Base-by-base conservation (phyloP, 2,888 invertebrate genomes). In the Rhagonycha fulva region DNA sequence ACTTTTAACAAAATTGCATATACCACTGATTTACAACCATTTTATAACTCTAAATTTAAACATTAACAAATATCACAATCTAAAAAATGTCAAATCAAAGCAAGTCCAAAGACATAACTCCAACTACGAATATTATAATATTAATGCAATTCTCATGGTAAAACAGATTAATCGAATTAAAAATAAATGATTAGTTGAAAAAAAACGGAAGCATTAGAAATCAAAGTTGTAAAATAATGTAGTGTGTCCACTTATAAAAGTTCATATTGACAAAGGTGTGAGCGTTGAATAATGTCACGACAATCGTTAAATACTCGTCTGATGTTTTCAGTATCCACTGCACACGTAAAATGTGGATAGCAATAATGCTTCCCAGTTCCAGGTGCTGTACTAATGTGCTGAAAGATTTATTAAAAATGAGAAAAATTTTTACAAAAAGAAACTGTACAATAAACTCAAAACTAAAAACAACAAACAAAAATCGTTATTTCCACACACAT, bases 201-300 rank as follows among this genome's bases (percentile, higher is more conserved):
- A 62, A 19, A 66, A 66, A n/a, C 63, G 63, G 47, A 47, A 47
- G 47, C 26, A 66, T 66, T 66, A 66, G 26, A 66, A 66, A 66
- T 24, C 63, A 26, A 66, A 19, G n/a, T 66, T 47, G 47, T n/a
- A 66, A 66, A 66, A 66, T 66, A 66, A 66, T 23, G 23, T 66
- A 66, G n/a, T 66, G 11, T 62, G 23, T 66, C 63, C 63, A 66
- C 26, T 93, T 96, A 99, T 95, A 99, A 97, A 90, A 99, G 96
- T 93, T 99, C 99, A 92, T 99, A 99, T 92, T 99, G 99, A 87
- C 99, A 96, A 90, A 99, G 95, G 91, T 99, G 99, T 98, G 99
- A 99, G 91, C 99, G 96, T 92, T 99, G 99, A 88, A 99, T 99
- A 92, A 99, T 99, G 93, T 99, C 99, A 88, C 99, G 96, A 91